These are phyloP conservation scores for Cisticola juncidis DNA, from an alignment of 2,113 vertebrate genomes.

Conservation along the genomic window DNA sequence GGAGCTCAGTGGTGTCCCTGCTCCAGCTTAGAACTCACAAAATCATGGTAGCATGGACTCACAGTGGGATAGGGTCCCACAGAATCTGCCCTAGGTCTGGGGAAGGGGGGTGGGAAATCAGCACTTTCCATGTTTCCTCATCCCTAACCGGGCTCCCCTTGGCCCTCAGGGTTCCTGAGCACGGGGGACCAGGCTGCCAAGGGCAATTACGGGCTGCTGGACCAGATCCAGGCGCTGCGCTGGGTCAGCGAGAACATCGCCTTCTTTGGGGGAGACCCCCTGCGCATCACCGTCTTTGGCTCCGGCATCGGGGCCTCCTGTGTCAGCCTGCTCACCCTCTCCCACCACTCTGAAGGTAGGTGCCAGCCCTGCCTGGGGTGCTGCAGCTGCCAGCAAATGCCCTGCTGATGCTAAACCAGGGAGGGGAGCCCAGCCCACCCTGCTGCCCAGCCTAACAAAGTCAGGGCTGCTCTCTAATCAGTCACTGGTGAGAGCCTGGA, in stretches of 20 bases:
- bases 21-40: neutral
- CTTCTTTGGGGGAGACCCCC: conserved; percentile 96
- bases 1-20: neutral
- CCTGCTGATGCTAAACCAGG: neutral
- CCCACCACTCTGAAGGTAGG: conserved; percentile 98
- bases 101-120: neutral
- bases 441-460: neutral
- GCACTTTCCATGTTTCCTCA: neutral
- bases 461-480: neutral
- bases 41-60: no score
- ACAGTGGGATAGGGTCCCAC: neutral
- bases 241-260: conserved; percentile 99
- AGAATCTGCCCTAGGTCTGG: neutral
- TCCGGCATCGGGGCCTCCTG: conserved; percentile 97
- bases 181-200: conserved; percentile 98
- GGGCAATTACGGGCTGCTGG: conserved; percentile 96
- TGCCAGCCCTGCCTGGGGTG: neutral
- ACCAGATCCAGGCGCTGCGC: conserved; percentile 97
- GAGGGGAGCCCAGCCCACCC: accelerated
- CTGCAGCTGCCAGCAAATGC: accelerated
- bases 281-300: conserved; percentile 96
- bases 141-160: neutral
- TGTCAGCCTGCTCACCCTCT: conserved; percentile 96
- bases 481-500: neutral
- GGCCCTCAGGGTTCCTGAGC: conserved; percentile 89